Evolutionary conservation across 2,888 invertebrate species (phyloP).

Genomic region (Gari tellinella): DNA sequence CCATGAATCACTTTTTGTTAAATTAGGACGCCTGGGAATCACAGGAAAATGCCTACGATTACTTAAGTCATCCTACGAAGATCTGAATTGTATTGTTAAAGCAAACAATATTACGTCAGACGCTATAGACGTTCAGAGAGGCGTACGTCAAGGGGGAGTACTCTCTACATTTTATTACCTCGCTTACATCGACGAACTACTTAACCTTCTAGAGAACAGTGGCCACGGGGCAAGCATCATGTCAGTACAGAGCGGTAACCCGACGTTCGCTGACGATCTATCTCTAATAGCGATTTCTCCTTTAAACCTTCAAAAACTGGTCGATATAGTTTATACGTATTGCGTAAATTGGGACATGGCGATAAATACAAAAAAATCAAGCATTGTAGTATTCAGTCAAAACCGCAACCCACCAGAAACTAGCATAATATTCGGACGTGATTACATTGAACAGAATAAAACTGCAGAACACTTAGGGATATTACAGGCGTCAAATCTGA

Average conservation of each 20-base stretch:
- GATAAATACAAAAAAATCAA: not conserved
- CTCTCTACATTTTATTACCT: conserved; percentile 1
- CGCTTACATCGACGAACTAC: not conserved
- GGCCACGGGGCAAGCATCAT: not conserved
- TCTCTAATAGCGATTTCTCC: not conserved
- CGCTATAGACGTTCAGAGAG: not conserved
- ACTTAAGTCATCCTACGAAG: no score
- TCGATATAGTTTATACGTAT: not conserved
- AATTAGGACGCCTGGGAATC: not conserved
- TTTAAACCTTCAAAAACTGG: not conserved
- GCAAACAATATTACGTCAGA: no score
- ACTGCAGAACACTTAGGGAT: not conserved
- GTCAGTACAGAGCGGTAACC: not conserved
- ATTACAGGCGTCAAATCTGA: not conserved
- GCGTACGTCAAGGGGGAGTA: not conserved
- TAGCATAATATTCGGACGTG: not conserved
- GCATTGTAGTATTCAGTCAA: not conserved
- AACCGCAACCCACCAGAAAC: not conserved
- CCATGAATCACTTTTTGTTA: conserved; percentile 3
- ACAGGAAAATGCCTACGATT: no score
- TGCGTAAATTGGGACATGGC: not conserved
- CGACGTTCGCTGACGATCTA: not conserved
- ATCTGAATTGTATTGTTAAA: no score
- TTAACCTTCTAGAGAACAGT: not conserved
- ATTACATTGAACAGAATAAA: not conserved